These are phyloP conservation scores for Drosophila busckii DNA, from an alignment of 1,140 invertebrate species.

Conservation along the genomic window DNA sequence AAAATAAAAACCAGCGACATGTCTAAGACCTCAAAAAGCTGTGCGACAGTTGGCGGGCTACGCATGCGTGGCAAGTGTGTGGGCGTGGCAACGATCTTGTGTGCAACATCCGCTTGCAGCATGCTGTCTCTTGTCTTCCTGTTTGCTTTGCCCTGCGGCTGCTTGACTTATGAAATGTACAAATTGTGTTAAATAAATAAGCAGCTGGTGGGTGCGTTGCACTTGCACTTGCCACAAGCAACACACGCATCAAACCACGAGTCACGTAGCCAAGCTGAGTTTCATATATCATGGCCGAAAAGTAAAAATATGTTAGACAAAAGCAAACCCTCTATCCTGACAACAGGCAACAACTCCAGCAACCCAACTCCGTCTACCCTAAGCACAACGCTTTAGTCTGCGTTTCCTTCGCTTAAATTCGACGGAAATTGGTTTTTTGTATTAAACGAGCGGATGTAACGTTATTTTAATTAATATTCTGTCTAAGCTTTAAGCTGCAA, in stretches of 20 bases:
- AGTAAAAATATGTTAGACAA: conserved; percentile 14
- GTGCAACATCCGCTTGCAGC: neutral
- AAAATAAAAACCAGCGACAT: conserved; percentile 13
- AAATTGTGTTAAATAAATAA: conserved; percentile 73
- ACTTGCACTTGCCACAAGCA: conserved; percentile 10
- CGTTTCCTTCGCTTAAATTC: neutral
- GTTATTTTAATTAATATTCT: conserved; percentile 58
- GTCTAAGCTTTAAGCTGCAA: conserved; percentile 29
- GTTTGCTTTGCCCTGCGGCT: neutral
- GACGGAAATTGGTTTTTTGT: conserved; percentile 63
- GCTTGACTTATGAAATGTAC: conserved; percentile 64
- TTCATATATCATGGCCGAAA: conserved; percentile 43
- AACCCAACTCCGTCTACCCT: neutral
- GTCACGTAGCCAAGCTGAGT: conserved; percentile 54
- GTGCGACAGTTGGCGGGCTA: too few relatives aligned
- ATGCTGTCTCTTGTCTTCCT: conserved; percentile 6
- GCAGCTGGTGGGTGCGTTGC: conserved; percentile 57
- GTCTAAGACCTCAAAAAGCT: conserved; percentile 3
- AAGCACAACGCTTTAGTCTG: neutral
- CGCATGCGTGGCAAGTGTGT: conserved; percentile 63
- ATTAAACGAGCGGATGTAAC: conserved; percentile 41
- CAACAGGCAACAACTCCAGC: neutral
- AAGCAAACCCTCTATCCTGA: conserved; percentile 4
- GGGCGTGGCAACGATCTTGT: too few relatives aligned
- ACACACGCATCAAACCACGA: conserved; percentile 14